A percentile compares a stretch with the other conserved stretches of the same genome.
Conservation (phyloP, 1,140 invertebrate genomes). For the Drosophila carrolli region DNA sequence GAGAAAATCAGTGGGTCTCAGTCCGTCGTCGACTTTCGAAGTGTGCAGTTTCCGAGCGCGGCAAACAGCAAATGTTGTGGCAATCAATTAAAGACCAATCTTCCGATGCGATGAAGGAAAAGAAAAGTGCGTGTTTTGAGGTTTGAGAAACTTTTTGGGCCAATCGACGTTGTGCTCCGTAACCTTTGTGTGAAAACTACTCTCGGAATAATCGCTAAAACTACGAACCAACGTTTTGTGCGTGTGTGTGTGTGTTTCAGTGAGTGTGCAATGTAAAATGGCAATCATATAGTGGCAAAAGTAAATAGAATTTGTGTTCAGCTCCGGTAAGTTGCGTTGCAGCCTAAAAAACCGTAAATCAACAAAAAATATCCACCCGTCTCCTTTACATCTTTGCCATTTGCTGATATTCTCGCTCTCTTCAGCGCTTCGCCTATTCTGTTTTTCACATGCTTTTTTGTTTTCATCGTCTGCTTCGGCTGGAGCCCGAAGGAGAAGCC, state of each 20-base stretch:
- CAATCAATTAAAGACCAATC: constrained; percentile 24
- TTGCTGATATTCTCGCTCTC: constrained; percentile 7
- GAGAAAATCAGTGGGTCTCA: constrained; percentile 32
- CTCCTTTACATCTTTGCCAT: neutral
- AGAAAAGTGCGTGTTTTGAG: constrained; percentile 27
- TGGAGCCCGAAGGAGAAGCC: constrained; percentile 37
- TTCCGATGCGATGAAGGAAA: neutral
- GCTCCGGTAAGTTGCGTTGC: constrained; percentile 46
- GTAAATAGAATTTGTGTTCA: constrained; percentile 33
- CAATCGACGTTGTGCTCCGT: neutral
- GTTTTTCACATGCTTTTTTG: constrained; percentile 75
- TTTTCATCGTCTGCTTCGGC: constrained; percentile 79
- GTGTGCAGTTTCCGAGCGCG: constrained; percentile 51
- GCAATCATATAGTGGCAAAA: constrained; percentile 23
- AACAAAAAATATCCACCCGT: constrained; percentile 2
- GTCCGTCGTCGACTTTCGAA: constrained; percentile 45
- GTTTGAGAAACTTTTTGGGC: constrained; percentile 1
- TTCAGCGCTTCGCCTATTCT: constrained; percentile 41
- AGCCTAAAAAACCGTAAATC: constrained; percentile 16
- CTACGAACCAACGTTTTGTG: constrained; percentile 5
- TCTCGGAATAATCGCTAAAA: constrained; percentile 2
- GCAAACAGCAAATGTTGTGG: constrained; percentile 3
- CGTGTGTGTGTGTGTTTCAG: constrained; percentile 16
- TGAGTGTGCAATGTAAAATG: constrained; percentile 19
- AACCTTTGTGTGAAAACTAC: neutral